Percentiles rank a stretch among this genome's conserved stretches.
phyloP scores from a whole-genome alignment of 2,888 invertebrate genomes.

The Drosophila mulleri region DNA sequence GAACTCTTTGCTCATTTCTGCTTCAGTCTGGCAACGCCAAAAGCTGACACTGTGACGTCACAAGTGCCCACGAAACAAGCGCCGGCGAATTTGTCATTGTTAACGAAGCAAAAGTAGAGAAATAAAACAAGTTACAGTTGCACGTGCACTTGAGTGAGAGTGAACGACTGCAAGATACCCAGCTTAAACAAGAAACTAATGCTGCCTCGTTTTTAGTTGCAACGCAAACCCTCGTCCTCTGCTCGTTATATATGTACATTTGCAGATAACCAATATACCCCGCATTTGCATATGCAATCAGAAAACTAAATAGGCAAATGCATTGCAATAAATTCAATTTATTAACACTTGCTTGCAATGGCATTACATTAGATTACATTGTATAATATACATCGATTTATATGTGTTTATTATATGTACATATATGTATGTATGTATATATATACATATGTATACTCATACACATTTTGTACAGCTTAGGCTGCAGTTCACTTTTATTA shows the following conservation, averaged over 20 bases:
- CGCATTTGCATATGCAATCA: neutral
- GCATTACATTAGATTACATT: slow-evolving; percentile 3
- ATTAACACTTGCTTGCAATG: slow-evolving; percentile 3
- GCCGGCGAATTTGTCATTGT: slow-evolving; percentile 1
- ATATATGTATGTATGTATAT: no score
- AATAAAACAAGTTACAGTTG: neutral
- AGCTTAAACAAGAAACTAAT: no score
- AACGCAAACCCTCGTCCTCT: neutral
- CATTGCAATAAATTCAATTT: slow-evolving; percentile 11
- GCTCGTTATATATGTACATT: no score
- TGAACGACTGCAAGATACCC: neutral
- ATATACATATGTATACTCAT: no score
- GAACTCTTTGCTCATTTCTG: neutral
- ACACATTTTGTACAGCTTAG: neutral
- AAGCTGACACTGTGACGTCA: neutral
- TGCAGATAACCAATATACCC: neutral
- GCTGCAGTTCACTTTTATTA: neutral
- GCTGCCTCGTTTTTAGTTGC: neutral
- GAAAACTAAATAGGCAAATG: neutral
- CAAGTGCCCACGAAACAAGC: neutral
- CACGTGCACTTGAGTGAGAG: neutral
- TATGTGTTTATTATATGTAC: neutral
- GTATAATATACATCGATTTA: no score
- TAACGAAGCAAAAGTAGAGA: neutral
- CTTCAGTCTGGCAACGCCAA: neutral